phyloP scores from a whole-genome alignment of 1,140 invertebrate species.

The Penaeus indicus region DNA sequence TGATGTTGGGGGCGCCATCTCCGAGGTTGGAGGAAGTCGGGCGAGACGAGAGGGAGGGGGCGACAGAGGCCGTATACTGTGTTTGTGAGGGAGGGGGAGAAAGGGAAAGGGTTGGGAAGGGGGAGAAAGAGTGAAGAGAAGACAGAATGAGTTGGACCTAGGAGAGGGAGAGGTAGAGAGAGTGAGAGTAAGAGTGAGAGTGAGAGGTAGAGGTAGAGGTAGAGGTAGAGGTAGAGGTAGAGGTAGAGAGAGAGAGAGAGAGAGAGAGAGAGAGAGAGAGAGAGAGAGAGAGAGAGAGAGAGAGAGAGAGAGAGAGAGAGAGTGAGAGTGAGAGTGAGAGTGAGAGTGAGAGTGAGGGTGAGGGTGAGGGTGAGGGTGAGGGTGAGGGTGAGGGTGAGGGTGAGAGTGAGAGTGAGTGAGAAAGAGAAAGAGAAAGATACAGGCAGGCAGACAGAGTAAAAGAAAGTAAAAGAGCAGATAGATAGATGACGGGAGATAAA shows the following conservation, averaged over 20 bases:
- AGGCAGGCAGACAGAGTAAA: too few species aligned
- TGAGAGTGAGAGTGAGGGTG: background rate
- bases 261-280: background rate
- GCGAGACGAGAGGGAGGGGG: too few species aligned
- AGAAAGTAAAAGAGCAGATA: background rate
- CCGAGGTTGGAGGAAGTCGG: too few species aligned
- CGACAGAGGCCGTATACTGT: too few species aligned
- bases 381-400: background rate
- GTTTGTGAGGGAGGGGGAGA: too few species aligned
- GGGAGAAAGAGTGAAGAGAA: too few species aligned
- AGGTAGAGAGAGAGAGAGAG: background rate
- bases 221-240: background rate
- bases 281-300: background rate
- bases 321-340: background rate
- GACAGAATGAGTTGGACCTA: background rate
- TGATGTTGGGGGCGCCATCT: too few species aligned
- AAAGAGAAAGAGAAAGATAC: background rate
- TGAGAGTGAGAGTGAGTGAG: background rate
- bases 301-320: constrained; percentile 23
- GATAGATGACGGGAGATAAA: background rate
- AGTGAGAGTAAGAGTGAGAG: background rate
- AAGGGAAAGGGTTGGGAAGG: too few species aligned
- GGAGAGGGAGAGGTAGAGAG: constrained; percentile 20
- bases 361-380: background rate
- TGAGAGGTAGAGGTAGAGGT: background rate